phyloP scores from a whole-genome alignment of 2,797 vertebrate genomes.

The Mus caroli region DNA sequence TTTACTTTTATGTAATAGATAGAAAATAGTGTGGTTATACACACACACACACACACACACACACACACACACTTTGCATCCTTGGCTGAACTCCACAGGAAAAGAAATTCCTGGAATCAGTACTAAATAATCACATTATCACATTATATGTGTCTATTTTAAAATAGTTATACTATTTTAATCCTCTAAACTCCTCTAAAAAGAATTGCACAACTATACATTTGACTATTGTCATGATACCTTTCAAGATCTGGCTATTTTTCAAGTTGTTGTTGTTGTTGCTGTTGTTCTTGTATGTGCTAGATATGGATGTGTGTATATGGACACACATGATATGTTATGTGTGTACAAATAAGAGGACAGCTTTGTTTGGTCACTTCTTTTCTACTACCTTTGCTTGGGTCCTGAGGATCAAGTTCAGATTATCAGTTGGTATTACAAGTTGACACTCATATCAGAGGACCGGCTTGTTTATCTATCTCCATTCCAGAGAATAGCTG shows the following conservation, averaged over 20 bases:
- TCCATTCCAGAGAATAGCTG: neutral
- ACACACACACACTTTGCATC: neutral
- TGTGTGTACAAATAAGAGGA: neutral
- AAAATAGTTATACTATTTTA: constrained; percentile 15
- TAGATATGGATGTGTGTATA: too few relatives aligned
- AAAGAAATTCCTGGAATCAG: neutral
- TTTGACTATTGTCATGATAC: neutral
- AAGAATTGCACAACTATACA: constrained; percentile 17
- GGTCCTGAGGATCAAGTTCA: neutral
- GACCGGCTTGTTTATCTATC: neutral
- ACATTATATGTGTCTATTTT: neutral
- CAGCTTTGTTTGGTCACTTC: neutral
- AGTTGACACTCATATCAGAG: neutral
- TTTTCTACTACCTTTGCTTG: neutral
- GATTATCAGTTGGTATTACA: too few relatives aligned
- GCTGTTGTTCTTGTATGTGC: neutral
- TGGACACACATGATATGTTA: neutral
- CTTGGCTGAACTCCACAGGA: neutral
- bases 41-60: too few relatives aligned
- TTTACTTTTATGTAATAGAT: neutral
- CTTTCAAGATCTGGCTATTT: neutral
- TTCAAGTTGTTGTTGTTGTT: neutral
- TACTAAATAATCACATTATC: neutral
- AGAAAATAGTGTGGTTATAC: neutral
- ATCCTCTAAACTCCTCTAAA: neutral